A percentile compares a stretch with the other conserved stretches of the same genome.
Conservation (phyloP, 1,140 invertebrate genomes). For the Arion vulgaris region DNA sequence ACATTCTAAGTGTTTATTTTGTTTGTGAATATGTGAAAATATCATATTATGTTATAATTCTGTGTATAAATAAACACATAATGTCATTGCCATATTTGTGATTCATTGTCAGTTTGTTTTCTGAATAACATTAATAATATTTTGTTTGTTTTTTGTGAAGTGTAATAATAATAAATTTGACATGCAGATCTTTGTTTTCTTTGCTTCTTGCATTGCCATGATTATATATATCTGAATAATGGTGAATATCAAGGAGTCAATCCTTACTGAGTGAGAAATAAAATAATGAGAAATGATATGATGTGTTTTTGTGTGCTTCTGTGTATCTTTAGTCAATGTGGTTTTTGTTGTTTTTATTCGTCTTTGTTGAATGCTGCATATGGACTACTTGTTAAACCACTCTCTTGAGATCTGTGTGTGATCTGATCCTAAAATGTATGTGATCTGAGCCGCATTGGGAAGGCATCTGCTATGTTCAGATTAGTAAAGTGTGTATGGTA, state of each 20-base stretch:
- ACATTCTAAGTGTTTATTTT: too few species aligned
- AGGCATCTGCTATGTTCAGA: too few species aligned
- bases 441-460: too few species aligned
- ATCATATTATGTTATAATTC: too few species aligned
- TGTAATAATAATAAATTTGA: not conserved
- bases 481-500: too few species aligned
- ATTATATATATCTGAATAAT: slow-evolving; percentile 1
- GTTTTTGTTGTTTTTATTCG: too few species aligned
- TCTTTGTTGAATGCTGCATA: too few species aligned
- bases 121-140: not conserved
- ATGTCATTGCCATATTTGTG: not conserved
- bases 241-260: not conserved
- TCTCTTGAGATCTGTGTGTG: too few species aligned
- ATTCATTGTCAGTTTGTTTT: not conserved
- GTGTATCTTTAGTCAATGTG: not conserved
- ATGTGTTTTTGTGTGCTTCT: not conserved
- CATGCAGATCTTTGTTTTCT: not conserved
- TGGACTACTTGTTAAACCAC: too few species aligned
- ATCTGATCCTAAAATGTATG: too few species aligned
- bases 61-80: not conserved
- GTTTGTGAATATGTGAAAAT: too few species aligned
- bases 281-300: not conserved
- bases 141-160: not conserved
- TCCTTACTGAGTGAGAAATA: not conserved
- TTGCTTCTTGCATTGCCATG: not conserved